Percentiles rank a stretch among this genome's conserved stretches.
Evolutionary conservation across 2,888 invertebrate genomes (phyloP).

Genomic region (Petrolisthes manimaculis): DNA sequence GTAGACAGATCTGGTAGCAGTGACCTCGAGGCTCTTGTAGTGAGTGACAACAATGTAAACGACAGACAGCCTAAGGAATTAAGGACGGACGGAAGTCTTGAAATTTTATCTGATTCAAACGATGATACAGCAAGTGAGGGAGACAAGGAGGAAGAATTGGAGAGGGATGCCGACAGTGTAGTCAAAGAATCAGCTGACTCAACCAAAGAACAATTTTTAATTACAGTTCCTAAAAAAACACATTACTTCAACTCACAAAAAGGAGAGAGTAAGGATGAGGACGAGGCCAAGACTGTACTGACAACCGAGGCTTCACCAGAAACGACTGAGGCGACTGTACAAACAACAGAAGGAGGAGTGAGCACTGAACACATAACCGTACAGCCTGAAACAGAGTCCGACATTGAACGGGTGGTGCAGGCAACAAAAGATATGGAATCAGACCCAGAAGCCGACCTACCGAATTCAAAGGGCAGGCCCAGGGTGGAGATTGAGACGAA

Average conservation of each 20-base stretch:
- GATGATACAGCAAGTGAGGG: background rate
- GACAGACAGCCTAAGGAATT: background rate
- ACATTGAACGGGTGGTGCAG: background rate
- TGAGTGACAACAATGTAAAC: too few relatives aligned
- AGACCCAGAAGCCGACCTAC: background rate
- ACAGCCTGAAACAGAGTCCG: conserved; percentile 3
- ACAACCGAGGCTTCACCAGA: background rate
- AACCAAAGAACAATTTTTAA: background rate
- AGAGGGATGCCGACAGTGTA: background rate
- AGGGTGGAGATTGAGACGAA: conserved; percentile 10
- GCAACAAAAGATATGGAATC: background rate
- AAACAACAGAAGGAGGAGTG: background rate
- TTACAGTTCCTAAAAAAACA: background rate
- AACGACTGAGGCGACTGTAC: background rate
- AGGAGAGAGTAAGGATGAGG: background rate
- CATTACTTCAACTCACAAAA: background rate
- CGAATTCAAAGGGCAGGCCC: background rate
- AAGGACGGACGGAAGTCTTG: background rate
- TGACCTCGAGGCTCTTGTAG: too few relatives aligned
- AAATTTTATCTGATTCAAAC: background rate
- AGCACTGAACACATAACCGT: background rate
- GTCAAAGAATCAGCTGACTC: too few relatives aligned
- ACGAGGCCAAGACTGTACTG: background rate
- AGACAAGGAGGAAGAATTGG: background rate
- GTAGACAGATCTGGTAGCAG: too few relatives aligned